Conservation (phyloP, 2,797 vertebrate genomes). For the Microcaecilia unicolor region DNA sequence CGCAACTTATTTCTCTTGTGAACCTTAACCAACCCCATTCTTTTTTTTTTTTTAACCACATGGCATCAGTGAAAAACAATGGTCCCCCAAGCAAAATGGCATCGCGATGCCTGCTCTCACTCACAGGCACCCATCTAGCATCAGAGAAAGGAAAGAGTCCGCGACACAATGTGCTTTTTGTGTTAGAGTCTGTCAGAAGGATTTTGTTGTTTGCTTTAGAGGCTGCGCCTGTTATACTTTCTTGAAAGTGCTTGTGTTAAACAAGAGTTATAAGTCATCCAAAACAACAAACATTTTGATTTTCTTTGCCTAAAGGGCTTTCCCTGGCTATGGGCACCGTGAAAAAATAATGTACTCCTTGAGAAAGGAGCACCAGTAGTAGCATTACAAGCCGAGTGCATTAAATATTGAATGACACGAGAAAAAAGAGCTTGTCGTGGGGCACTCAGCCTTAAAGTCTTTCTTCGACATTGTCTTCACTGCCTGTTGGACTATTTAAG, state of each 20-base stretch:
- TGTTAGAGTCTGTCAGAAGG: slow-evolving; percentile 46
- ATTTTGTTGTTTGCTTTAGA: slow-evolving; percentile 58
- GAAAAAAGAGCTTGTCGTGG: slow-evolving; percentile 52
- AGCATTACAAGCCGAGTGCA: slow-evolving; percentile 48
- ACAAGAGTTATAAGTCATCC: slow-evolving; percentile 59
- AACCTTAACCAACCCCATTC: slow-evolving; percentile 50
- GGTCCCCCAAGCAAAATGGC: slow-evolving; percentile 60
- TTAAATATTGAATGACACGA: slow-evolving; percentile 64
- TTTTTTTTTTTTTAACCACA: slow-evolving; percentile 58
- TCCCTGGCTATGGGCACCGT: slow-evolving; percentile 53
- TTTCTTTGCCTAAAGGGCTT: slow-evolving; percentile 57
- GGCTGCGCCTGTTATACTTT: slow-evolving; percentile 51
- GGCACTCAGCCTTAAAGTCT: slow-evolving; percentile 58
- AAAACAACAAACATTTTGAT: slow-evolving; percentile 59
- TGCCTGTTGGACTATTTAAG: slow-evolving; percentile 54
- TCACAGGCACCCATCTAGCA: slow-evolving; percentile 57
- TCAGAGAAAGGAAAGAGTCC: slow-evolving; percentile 48
- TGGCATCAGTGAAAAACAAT: slow-evolving; percentile 62
- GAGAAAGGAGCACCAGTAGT: slow-evolving; percentile 59
- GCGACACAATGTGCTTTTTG: slow-evolving; percentile 58
- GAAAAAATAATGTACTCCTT: slow-evolving; percentile 55
- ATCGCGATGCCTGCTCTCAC: slow-evolving; percentile 48
- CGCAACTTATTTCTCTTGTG: slow-evolving; percentile 59
- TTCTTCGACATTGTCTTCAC: slow-evolving; percentile 54
- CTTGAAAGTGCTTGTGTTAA: slow-evolving; percentile 56